A percentile compares a stretch with the other conserved stretches of the same genome.
Conservation (phyloP, 1,140 invertebrate genomes). For the Aphidius ervi region DNA sequence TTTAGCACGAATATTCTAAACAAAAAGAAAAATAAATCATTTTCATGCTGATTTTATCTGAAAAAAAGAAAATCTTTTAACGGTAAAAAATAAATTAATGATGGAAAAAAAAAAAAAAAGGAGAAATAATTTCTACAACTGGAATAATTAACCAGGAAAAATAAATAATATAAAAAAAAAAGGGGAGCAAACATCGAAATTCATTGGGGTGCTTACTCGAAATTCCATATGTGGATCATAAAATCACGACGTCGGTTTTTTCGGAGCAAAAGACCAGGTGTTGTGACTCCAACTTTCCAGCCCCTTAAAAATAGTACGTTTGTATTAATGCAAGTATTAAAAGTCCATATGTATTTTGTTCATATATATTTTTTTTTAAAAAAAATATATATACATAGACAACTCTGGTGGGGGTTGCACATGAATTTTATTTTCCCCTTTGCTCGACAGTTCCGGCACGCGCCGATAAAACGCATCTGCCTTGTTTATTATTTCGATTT, state of each 20-base stretch:
- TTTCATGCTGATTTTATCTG: too few relatives aligned
- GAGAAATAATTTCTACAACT: too few relatives aligned
- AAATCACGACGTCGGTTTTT: background rate
- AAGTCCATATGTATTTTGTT: slow-evolving; percentile 36
- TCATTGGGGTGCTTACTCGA: too few relatives aligned
- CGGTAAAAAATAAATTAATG: too few relatives aligned
- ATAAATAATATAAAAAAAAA: too few relatives aligned
- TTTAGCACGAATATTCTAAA: too few relatives aligned
- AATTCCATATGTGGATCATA: too few relatives aligned
- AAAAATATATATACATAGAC: slow-evolving; percentile 15
- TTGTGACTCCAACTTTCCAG: slow-evolving; percentile 12
- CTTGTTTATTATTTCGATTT: slow-evolving; percentile 2
- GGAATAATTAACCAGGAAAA: too few relatives aligned
- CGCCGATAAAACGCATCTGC: slow-evolving; percentile 10
- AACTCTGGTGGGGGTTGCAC: slow-evolving; percentile 19
- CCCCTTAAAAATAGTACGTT: slow-evolving; percentile 25
- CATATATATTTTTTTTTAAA: slow-evolving; percentile 16
- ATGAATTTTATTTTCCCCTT: background rate
- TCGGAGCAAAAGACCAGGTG: background rate
- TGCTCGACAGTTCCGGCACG: background rate
- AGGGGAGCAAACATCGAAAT: too few relatives aligned
- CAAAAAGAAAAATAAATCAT: too few relatives aligned
- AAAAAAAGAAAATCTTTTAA: too few relatives aligned
- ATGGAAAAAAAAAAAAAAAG: too few relatives aligned
- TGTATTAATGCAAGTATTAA: slow-evolving; percentile 34